Percentiles rank a stretch among this genome's conserved stretches.
These are phyloP conservation scores for Drosophila niveifrons DNA, from an alignment of 2,888 invertebrate species.

Conservation along the genomic window DNA sequence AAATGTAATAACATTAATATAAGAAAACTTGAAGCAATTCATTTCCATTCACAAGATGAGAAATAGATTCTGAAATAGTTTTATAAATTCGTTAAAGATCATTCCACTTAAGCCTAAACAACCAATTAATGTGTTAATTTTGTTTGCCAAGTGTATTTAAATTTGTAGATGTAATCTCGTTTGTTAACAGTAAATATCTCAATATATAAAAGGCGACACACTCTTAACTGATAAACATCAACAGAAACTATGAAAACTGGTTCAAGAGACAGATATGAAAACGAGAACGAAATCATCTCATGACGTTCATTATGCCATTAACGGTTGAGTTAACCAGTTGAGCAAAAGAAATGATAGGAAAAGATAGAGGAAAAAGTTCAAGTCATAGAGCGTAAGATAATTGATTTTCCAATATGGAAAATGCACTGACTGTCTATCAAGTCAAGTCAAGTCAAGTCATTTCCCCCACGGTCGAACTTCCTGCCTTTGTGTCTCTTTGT, in stretches of 20 bases:
- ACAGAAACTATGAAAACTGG: conserved; percentile 13
- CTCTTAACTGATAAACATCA: conserved; percentile 7
- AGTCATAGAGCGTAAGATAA: conserved; percentile 40
- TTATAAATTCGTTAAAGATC: background rate
- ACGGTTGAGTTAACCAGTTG: conserved; percentile 6
- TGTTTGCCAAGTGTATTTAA: background rate
- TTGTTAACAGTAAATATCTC: conserved; percentile 3
- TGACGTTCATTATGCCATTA: conserved; percentile 48
- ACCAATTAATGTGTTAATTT: conserved; percentile 10
- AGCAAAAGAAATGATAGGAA: background rate
- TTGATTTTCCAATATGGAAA: conserved; percentile 24
- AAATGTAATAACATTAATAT: background rate
- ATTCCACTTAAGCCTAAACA: conserved; percentile 1
- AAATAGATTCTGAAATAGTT: background rate
- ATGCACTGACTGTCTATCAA: conserved; percentile 43
- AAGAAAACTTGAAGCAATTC: background rate
- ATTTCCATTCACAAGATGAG: background rate
- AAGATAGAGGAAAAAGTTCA: conserved; percentile 21
- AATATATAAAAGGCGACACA: conserved; percentile 7
- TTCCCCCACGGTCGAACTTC: conserved; percentile 48
- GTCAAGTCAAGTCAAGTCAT: conserved; percentile 45
- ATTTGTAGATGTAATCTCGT: conserved; percentile 7
- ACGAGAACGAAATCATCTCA: conserved; percentile 5
- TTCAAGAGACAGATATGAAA: conserved; percentile 10
- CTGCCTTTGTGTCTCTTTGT: conserved; percentile 51